Evolutionary conservation across 1,140 invertebrate genomes (phyloP).

Genomic region (Lepidurus packardi): DNA sequence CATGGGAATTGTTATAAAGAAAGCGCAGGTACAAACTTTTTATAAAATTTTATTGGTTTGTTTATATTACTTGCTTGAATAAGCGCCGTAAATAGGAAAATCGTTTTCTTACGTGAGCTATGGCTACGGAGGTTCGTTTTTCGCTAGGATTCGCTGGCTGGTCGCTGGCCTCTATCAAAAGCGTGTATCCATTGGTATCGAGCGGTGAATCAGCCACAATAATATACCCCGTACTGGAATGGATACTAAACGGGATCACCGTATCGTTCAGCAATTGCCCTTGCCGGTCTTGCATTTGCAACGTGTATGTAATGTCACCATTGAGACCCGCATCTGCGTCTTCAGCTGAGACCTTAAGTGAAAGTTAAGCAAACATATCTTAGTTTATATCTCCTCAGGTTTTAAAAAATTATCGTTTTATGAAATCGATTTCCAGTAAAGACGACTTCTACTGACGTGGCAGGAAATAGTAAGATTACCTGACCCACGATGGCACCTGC

Average conservation of each 20-base stretch:
- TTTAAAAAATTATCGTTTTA: neutral
- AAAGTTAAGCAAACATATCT: too few relatives aligned
- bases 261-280: constrained; percentile 41
- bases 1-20: too few relatives aligned
- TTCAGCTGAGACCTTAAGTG: constrained; percentile 56
- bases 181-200: constrained; percentile 60
- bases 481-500: constrained; percentile 63
- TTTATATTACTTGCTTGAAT: neutral
- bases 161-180: constrained; percentile 74
- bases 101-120: constrained; percentile 64
- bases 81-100: constrained; percentile 38
- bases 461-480: constrained; percentile 38
- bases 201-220: constrained; percentile 61
- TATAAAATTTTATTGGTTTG: neutral
- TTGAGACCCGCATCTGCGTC: constrained; percentile 77
- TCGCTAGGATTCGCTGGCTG: constrained; percentile 74
- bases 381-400: neutral
- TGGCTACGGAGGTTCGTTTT: constrained; percentile 69
- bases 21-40: too few relatives aligned
- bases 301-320: constrained; percentile 66
- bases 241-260: constrained; percentile 58
- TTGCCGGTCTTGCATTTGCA: constrained; percentile 56
- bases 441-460: neutral
- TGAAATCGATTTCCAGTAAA: neutral
- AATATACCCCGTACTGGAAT: constrained; percentile 62